Evolutionary conservation across 2,888 invertebrate species (phyloP).

Genomic region (Philereme transversata): DNA sequence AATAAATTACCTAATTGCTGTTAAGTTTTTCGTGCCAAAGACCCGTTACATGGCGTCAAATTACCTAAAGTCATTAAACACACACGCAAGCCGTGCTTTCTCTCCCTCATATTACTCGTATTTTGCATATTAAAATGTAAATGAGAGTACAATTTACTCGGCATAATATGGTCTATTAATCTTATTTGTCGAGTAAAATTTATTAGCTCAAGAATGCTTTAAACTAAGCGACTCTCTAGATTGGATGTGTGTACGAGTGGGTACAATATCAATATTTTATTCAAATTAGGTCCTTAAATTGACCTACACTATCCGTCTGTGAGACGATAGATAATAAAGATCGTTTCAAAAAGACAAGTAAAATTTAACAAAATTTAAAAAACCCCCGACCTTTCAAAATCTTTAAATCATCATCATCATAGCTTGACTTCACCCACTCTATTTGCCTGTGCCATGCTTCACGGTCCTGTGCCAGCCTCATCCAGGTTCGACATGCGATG

Average conservation of each 20-base stretch:
- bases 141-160: conserved; percentile 30
- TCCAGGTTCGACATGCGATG: no score
- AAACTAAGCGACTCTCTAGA: neutral
- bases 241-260: neutral
- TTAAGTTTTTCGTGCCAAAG: conserved; percentile 51
- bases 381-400: no score
- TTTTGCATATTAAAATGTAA: conserved; percentile 49
- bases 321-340: no score
- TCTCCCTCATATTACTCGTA: conserved; percentile 45
- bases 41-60: conserved; percentile 46
- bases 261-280: no score
- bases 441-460: no score
- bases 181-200: conserved; percentile 1
- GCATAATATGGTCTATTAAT: conserved; percentile 4
- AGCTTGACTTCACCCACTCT: no score
- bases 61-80: conserved; percentile 56
- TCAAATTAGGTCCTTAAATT: no score
- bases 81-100: conserved; percentile 54
- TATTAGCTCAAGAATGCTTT: conserved; percentile 8
- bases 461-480: no score
- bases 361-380: no score
- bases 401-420: no score
- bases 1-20: conserved; percentile 32
- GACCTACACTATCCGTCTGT: no score
- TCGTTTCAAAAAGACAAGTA: no score